phyloP scores from a whole-genome alignment of 2,797 vertebrate species.

The Karalla daura region DNA sequence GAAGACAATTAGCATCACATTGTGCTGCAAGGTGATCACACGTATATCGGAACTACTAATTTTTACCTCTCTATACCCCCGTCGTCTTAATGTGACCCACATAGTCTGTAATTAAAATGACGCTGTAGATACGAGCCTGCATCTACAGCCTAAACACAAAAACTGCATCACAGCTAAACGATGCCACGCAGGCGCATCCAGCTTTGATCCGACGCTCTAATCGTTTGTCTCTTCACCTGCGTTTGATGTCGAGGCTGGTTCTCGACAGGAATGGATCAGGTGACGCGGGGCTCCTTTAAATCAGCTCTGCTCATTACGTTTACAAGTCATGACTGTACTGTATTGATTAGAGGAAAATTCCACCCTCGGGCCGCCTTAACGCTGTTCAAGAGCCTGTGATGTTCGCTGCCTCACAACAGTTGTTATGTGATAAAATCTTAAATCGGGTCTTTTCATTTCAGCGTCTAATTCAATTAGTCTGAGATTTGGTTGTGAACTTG shows the following conservation, averaged over 20 bases:
- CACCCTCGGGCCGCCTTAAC: slow-evolving; percentile 11
- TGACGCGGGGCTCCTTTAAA: slow-evolving; percentile 32
- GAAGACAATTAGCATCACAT: too few species aligned
- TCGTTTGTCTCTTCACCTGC: slow-evolving; percentile 14
- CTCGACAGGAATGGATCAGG: slow-evolving; percentile 12
- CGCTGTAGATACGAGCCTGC: too few species aligned
- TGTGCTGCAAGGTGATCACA: too few species aligned
- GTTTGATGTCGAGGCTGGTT: slow-evolving; percentile 29
- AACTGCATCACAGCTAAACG: neutral
- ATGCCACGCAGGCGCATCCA: neutral
- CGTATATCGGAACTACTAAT: too few species aligned
- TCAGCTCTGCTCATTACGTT: slow-evolving; percentile 50
- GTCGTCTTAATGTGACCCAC: too few species aligned
- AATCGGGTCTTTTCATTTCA: slow-evolving; percentile 30
- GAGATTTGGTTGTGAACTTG: neutral
- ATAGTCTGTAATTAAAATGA: too few species aligned
- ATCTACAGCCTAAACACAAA: too few species aligned
- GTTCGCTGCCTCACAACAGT: slow-evolving; percentile 5
- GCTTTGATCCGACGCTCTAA: slow-evolving; percentile 12
- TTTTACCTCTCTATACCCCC: too few species aligned
- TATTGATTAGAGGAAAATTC: slow-evolving; percentile 58
- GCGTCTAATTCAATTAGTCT: neutral
- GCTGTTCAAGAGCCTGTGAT: slow-evolving; percentile 13
- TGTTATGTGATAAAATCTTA: slow-evolving; percentile 14
- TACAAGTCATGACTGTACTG: slow-evolving; percentile 49